phyloP scores from a whole-genome alignment of 2,888 invertebrate species.

The Macaria liturata region DNA sequence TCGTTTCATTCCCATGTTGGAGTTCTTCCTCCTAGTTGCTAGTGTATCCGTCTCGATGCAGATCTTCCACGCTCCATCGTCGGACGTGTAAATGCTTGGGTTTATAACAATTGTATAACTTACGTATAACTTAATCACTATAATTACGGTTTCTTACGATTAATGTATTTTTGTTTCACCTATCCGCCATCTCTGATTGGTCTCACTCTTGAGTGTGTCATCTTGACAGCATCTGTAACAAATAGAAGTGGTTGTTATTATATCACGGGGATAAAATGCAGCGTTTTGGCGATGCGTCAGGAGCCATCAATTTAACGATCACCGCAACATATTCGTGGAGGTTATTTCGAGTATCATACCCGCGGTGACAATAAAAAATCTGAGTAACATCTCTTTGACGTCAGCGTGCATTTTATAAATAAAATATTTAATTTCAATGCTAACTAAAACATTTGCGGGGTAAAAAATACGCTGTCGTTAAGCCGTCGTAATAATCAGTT shows the following conservation, averaged over 20 bases:
- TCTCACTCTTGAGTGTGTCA: slow-evolving; percentile 58
- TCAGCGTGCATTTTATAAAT: slow-evolving; percentile 44
- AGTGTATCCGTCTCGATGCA: slow-evolving; percentile 19
- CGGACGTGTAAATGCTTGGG: slow-evolving; percentile 71
- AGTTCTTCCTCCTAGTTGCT: slow-evolving; percentile 22
- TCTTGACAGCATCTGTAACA: slow-evolving; percentile 65
- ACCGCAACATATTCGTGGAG: slow-evolving; percentile 35
- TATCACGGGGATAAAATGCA: slow-evolving; percentile 16
- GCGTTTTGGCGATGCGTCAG: slow-evolving; percentile 14
- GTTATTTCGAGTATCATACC: slow-evolving; percentile 36
- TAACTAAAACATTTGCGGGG: slow-evolving; percentile 40
- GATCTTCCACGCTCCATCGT: slow-evolving; percentile 39
- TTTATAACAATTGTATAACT: slow-evolving; percentile 60
- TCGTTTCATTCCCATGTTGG: slow-evolving; percentile 26
- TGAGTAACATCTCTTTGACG: slow-evolving; percentile 45
- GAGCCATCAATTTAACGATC: slow-evolving; percentile 37
- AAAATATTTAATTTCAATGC: slow-evolving; percentile 41
- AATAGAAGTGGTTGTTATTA: slow-evolving; percentile 26
- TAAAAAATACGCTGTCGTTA: slow-evolving; percentile 46
- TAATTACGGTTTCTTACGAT: slow-evolving; percentile 76
- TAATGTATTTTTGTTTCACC: slow-evolving; percentile 53
- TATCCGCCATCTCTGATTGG: slow-evolving; percentile 61
- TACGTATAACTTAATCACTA: slow-evolving; percentile 53
- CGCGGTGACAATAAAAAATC: slow-evolving; percentile 43
- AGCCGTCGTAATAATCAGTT: slow-evolving; percentile 56